Percentiles rank a stretch among this genome's conserved stretches.
These are phyloP conservation scores for Hybos culiciformis DNA, from an alignment of 2,888 invertebrate species.

Conservation along the genomic window DNA sequence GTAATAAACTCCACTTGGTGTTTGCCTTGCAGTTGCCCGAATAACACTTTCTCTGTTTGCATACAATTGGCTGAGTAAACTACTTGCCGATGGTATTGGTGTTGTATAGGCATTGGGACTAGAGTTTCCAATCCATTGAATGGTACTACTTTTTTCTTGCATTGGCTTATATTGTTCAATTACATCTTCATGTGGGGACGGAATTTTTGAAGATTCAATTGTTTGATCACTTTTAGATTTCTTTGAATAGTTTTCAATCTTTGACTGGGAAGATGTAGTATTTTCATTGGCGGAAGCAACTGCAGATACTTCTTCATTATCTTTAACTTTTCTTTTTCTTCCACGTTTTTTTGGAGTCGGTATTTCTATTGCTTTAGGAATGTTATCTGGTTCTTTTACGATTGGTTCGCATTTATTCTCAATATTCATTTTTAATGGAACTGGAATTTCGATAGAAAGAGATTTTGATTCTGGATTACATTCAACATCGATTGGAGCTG, in stretches of 20 bases:
- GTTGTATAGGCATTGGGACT: conserved; percentile 36
- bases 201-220: conserved; percentile 83
- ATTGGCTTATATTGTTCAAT: conserved; percentile 58
- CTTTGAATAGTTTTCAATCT: conserved; percentile 67
- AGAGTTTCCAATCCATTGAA: conserved; percentile 77
- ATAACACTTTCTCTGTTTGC: conserved; percentile 92
- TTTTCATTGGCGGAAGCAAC: conserved; percentile 33
- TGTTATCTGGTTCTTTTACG: conserved; percentile 24
- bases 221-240: no score
- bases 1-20: conserved; percentile 33
- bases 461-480: conserved; percentile 32
- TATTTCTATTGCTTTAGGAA: conserved; percentile 23
- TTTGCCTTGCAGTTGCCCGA: conserved; percentile 57
- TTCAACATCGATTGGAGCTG: conserved; percentile 67
- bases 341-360: conserved; percentile 35
- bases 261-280: conserved; percentile 39
- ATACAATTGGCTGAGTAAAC: conserved; percentile 75
- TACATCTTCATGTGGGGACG: conserved; percentile 43
- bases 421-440: conserved; percentile 32
- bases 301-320: conserved; percentile 32
- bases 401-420: conserved; percentile 31
- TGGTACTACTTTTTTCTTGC: conserved; percentile 54
- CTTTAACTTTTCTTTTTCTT: conserved; percentile 47
- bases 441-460: conserved; percentile 29
- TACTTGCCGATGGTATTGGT: conserved; percentile 57